Base-by-base conservation (phyloP, 2,888 invertebrate species). In the Chloroclysta siterata region DNA sequence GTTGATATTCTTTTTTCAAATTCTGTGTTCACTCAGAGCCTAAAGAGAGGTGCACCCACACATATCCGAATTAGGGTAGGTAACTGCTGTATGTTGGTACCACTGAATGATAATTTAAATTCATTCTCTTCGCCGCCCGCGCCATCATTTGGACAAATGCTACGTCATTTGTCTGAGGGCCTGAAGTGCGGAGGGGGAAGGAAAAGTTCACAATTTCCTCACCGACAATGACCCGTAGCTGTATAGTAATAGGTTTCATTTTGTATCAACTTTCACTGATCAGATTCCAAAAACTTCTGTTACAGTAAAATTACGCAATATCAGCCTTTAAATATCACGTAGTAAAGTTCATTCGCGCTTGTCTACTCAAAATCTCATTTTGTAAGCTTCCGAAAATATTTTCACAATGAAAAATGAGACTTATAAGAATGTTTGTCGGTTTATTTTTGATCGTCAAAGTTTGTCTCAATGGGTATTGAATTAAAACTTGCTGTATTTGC, bases 111-210 rank as follows among this genome's bases (percentile, higher is more conserved):
- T 93, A 93, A 93, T 93, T 93, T 93, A 93, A 93, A 93, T 93
- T 93, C 93, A 93, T 93, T 93, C 93, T 93, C 93, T 93, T 86
- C 88, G 87, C 88, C 93, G 92, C 93, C 93, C 92, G 92, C 93
- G 93, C 93, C 93, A 93, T 93, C 93, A 93, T 93, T 93, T 91
- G 93, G 93, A 93, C 93, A 93, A 93, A 93, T 93, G 93, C 87
- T 88, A 86, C 86, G 85, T 90, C 93, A 93, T 93, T 93, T 93
- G 88, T 93, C 93, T 92, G 85, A 87, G 88, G 88, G 91, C 74
- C 74, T 82, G 88, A 78, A 75, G 81, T 68, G 79, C 70, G 81
- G 84, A 69, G 81, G 84, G 84, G 85, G 79, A 53, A 78, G 80
- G 79, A 77, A 76, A 77, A 78, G 74, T 72, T 71, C 72, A 54